Conservation (phyloP, 2,888 invertebrate species). For the Watsonalla binaria region DNA sequence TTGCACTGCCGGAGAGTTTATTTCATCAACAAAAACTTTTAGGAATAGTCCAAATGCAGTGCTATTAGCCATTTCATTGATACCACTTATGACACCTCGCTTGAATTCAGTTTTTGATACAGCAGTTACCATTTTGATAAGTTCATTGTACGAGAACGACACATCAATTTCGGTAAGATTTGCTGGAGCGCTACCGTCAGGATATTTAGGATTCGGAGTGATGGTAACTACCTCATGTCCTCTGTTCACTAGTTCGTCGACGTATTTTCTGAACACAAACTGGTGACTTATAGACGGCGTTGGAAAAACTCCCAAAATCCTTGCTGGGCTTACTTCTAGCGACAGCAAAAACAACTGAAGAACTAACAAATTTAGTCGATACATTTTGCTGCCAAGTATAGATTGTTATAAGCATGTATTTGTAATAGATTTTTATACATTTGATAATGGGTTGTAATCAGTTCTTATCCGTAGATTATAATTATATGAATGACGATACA, state of each 20-base stretch:
- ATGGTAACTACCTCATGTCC: slow-evolving; percentile 10
- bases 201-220: slow-evolving; percentile 6
- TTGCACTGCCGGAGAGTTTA: neutral
- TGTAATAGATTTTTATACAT: too few relatives aligned
- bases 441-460: too few relatives aligned
- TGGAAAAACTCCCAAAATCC: slow-evolving; percentile 16
- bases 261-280: slow-evolving; percentile 4
- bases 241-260: slow-evolving; percentile 5
- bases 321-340: slow-evolving; percentile 5
- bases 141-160: neutral
- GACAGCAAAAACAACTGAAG: neutral
- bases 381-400: neutral
- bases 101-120: neutral
- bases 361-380: neutral
- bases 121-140: neutral
- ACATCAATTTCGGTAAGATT: slow-evolving; percentile 12
- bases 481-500: too few relatives aligned
- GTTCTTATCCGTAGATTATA: too few relatives aligned
- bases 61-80: neutral
- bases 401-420: too few relatives aligned
- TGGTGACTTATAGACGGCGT: slow-evolving; percentile 8
- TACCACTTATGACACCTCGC: slow-evolving; percentile 4
- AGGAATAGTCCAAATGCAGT: neutral
- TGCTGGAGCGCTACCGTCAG: neutral
- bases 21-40: neutral